Conservation (phyloP, 2,888 invertebrate species). For the Rugalucina vietnamica region DNA sequence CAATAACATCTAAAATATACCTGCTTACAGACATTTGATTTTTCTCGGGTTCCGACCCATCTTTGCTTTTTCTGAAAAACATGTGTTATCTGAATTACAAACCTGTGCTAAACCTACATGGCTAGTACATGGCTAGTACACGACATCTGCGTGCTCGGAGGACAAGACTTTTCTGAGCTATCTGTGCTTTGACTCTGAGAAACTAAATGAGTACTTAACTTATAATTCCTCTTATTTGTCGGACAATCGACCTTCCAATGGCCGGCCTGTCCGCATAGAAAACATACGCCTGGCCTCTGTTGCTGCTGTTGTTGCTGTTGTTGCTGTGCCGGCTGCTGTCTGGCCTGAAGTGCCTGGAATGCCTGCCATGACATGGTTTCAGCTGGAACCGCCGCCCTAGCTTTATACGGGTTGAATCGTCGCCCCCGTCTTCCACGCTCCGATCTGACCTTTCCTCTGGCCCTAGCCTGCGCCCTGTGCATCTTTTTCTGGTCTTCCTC, state of each 20-base stretch:
- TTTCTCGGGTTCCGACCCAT: neutral
- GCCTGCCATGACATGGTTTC: neutral
- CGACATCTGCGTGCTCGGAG: neutral
- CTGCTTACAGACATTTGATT: neutral
- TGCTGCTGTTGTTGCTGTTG: neutral
- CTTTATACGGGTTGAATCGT: neutral
- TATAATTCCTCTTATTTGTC: neutral
- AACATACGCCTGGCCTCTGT: neutral
- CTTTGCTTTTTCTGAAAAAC: neutral
- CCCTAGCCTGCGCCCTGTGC: neutral
- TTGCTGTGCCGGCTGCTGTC: too few species aligned
- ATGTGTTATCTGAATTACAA: neutral
- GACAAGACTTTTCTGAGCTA: neutral
- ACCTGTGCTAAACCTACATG: neutral
- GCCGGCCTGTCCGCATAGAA: neutral
- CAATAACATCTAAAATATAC: conserved; percentile 23
- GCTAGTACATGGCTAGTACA: neutral
- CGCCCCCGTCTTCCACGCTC: neutral
- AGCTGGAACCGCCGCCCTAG: neutral
- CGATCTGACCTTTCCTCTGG: neutral
- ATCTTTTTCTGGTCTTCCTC: neutral
- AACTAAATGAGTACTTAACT: too few species aligned
- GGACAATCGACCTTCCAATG: neutral
- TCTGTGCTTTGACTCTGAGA: neutral
- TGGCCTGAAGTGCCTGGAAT: too few species aligned